A percentile compares a stretch with the other conserved stretches of the same genome.
Evolutionary conservation across 2,113 vertebrate species (phyloP).

Genomic region (Corythoichthys haematopterus): DNA sequence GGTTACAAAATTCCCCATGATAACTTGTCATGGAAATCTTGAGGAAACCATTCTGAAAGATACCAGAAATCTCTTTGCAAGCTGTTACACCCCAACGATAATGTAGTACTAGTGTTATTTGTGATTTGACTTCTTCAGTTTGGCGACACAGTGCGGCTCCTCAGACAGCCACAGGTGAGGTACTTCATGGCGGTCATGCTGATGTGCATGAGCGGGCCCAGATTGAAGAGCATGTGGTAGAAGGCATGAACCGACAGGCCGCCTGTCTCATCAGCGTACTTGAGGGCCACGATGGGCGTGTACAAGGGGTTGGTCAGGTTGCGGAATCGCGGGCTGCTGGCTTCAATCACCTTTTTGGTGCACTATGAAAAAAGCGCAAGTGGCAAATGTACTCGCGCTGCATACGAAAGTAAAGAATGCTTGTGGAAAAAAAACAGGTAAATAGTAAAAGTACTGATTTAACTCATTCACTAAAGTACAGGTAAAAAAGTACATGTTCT

Average conservation of each 20-base stretch:
- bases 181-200: conserved; percentile 75
- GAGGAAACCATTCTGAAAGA: too few relatives aligned
- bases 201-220: conserved; percentile 77
- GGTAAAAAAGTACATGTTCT: not conserved
- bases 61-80: too few relatives aligned
- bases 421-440: not conserved
- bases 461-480: not conserved
- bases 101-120: not conserved
- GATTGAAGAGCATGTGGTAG: conserved; percentile 83
- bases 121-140: conserved; percentile 20
- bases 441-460: not conserved
- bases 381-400: not conserved
- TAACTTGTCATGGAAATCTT: too few relatives aligned
- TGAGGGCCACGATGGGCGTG: conserved; percentile 79
- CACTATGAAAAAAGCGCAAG: conserved; percentile 49
- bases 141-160: conserved; percentile 56
- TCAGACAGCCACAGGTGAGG: conserved; percentile 77
- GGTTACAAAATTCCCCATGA: too few relatives aligned
- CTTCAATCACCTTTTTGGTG: conserved; percentile 78
- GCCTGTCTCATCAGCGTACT: conserved; percentile 81
- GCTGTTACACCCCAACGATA: not conserved
- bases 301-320: conserved; percentile 80
- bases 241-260: conserved; percentile 78
- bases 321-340: conserved; percentile 75
- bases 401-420: conserved; percentile 9